These are phyloP conservation scores for Eretmocerus hayati DNA, from an alignment of 2,888 invertebrate genomes.

Conservation along the genomic window DNA sequence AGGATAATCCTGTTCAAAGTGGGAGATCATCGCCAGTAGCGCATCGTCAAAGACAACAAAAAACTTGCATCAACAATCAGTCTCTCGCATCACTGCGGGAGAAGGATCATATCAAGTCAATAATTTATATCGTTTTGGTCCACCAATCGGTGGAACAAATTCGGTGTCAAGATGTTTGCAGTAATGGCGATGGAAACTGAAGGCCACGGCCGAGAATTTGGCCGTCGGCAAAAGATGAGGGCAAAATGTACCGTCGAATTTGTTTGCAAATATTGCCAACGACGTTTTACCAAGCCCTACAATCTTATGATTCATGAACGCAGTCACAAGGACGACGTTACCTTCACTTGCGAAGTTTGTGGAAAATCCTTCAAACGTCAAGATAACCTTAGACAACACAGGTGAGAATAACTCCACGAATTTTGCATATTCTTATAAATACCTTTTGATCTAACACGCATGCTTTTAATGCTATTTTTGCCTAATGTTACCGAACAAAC, in stretches of 20 bases:
- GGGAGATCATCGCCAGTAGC: no score
- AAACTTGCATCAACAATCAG: no score
- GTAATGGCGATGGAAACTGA: constrained; percentile 48
- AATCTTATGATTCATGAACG: constrained; percentile 95
- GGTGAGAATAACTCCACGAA: constrained; percentile 52
- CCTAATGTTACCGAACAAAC: no score
- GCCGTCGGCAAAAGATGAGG: constrained; percentile 58
- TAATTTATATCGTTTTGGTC: no score
- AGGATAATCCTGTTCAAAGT: no score
- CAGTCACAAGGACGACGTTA: constrained; percentile 94
- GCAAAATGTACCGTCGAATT: constrained; percentile 60
- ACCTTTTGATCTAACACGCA: no score
- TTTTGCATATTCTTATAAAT: no score
- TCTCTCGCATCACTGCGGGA: no score
- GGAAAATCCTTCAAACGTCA: constrained; percentile 93
- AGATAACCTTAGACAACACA: constrained; percentile 87
- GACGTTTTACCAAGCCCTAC: constrained; percentile 97
- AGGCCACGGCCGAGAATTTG: constrained; percentile 49
- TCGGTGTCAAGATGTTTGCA: constrained; percentile 46
- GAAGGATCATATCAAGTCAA: no score
- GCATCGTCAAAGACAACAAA: no score
- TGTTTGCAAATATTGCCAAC: constrained; percentile 95
- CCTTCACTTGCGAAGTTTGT: constrained; percentile 93
- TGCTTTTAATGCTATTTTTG: no score
- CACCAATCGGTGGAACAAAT: neutral